These are phyloP conservation scores for Tethya wilhelma DNA, from an alignment of 37 sponge, comb jelly and placozoan species.

Conservation along the genomic window DNA sequence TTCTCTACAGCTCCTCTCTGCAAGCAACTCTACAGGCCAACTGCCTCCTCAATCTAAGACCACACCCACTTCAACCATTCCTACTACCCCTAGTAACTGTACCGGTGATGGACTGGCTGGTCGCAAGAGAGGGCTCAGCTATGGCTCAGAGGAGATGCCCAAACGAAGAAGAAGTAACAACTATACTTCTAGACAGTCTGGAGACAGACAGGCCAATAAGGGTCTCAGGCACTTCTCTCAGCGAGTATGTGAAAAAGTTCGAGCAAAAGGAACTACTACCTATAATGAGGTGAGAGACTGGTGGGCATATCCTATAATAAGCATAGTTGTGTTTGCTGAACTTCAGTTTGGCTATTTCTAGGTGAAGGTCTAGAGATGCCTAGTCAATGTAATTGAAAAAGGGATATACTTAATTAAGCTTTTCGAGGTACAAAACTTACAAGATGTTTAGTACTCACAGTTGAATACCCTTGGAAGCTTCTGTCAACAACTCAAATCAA, in stretches of 20 bases:
- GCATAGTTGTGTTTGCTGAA: no score
- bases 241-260: constrained; percentile 98
- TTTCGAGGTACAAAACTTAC: no score
- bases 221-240: constrained; percentile 93
- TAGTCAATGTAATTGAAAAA: background rate
- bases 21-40: background rate
- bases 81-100: constrained; percentile 36
- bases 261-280: constrained; percentile 87
- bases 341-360: background rate
- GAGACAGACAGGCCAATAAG: constrained; percentile 75
- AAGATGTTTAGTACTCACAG: no score
- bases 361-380: background rate
- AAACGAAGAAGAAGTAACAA: constrained; percentile 17
- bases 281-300: constrained; percentile 85
- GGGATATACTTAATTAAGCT: no score
- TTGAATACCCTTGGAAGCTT: no score
- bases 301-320: background rate
- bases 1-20: constrained; percentile 34
- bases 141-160: constrained; percentile 16
- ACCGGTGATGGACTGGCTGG: background rate
- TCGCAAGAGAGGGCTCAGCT: constrained; percentile 33
- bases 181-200: constrained; percentile 52
- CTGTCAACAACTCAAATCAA: no score
- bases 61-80: background rate
- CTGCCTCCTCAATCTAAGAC: background rate